Evolutionary conservation across 2,888 invertebrate species (phyloP), one percentile per base, ranked within the genome.

Genomic region (Stenichneumon culpator): DNA sequence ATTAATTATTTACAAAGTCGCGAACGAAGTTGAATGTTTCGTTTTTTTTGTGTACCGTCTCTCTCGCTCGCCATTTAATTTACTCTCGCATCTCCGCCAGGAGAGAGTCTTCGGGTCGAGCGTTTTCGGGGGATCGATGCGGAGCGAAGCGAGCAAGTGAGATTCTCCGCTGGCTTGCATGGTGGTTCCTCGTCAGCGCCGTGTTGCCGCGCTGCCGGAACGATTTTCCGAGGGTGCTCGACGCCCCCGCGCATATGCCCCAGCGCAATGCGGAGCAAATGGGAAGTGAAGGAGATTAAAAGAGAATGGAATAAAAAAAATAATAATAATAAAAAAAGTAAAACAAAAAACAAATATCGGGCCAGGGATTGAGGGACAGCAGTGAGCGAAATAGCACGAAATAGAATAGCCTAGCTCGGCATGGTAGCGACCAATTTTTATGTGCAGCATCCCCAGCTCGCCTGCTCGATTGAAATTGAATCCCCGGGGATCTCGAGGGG

Each of bases 261-360:
- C 79, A 85, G 84, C 79, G 79, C 82, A 79, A 75, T 82, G 82
- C 84, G 75, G 79, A 82, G 70, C 82, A 79, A 85, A 85, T 85
- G 82, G 82, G 65, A 85, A 85, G 84, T 82, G 77, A 82, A 85
- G 79, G 82, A 82, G 84, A 85, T 85, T 85, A 85, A 85, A 79
- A 75, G 82, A 79, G 84, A 85, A 84, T 80, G 63, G 77, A 77
- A 77, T 44, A 44, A 79, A 65, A 74, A 60, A 68, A 22, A 47
- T 16, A n/a, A 47, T 47, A 68, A 68, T 25, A 22, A 22, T 16
- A 22, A 68, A 44, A 22, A 16, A 5, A 16, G n/a, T 28, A 28
- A 7, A 32, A 32, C 22, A 25, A 28, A 82, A 82, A 72, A 72
- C 54, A 44, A 54, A 72, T 52, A 69, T 72, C 50, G 78, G 57